These are phyloP conservation scores for Cantharis nigra DNA, from an alignment of 2,888 invertebrate genomes.

Conservation along the genomic window DNA sequence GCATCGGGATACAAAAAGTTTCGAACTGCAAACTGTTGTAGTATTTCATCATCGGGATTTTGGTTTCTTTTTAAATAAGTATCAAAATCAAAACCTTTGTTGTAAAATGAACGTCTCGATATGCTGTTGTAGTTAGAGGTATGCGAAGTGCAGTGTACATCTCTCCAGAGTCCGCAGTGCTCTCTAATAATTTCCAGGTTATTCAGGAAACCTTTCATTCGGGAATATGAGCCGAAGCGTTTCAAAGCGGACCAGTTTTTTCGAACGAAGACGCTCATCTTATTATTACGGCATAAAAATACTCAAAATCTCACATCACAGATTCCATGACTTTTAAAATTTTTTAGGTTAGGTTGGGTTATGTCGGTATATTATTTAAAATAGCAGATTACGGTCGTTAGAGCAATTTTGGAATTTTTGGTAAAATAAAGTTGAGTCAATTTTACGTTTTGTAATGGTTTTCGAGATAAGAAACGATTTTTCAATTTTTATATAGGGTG, in stretches of 20 bases:
- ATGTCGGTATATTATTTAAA: too few species aligned
- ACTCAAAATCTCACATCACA: not conserved
- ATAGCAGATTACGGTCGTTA: too few species aligned
- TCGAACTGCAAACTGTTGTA: conserved; percentile 32
- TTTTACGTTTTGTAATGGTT: not conserved
- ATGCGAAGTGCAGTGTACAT: not conserved
- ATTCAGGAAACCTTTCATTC: not conserved
- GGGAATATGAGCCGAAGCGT: not conserved
- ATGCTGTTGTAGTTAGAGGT: not conserved
- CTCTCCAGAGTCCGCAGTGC: not conserved
- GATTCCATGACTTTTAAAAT: not conserved
- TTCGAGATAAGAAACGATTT: not conserved
- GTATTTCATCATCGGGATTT: conserved; percentile 6
- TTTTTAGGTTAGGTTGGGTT: not conserved
- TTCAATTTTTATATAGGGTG: not conserved
- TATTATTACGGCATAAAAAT: not conserved
- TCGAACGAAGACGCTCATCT: not conserved
- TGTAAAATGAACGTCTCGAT: not conserved
- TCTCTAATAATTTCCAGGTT: not conserved
- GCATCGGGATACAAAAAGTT: conserved; percentile 39
- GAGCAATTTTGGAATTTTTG: not conserved
- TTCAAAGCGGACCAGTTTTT: not conserved
- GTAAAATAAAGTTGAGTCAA: not conserved
- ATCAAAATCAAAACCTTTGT: not conserved
- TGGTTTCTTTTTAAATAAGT: not conserved